phyloP scores from a whole-genome alignment of 1,140 invertebrate species.

The Orussus abietinus region DNA sequence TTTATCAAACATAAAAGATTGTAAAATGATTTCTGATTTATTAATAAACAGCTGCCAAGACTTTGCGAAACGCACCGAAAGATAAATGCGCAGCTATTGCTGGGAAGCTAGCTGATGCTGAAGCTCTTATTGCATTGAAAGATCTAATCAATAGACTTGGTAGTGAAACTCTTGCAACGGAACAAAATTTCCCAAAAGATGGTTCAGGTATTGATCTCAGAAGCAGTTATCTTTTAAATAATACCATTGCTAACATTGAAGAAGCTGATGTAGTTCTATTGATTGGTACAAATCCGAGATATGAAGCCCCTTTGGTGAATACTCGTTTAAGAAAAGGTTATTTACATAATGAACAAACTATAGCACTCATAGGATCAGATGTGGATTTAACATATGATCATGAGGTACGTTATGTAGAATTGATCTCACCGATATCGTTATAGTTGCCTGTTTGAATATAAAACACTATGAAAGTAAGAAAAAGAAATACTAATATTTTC shows the following conservation, averaged over 20 bases:
- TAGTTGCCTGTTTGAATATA: constrained; percentile 6
- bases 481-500: constrained; percentile 1
- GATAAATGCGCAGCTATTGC: constrained; percentile 77
- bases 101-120: constrained; percentile 88
- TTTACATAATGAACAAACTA: constrained; percentile 75
- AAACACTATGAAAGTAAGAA: constrained; percentile 1
- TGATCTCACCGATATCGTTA: constrained; percentile 3
- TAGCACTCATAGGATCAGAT: constrained; percentile 84
- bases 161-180: constrained; percentile 83
- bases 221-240: constrained; percentile 89
- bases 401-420: constrained; percentile 56
- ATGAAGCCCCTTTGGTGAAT: constrained; percentile 97
- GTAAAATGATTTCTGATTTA: not conserved
- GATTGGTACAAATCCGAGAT: constrained; percentile 95
- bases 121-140: constrained; percentile 88
- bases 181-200: constrained; percentile 81
- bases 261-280: constrained; percentile 90
- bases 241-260: constrained; percentile 83
- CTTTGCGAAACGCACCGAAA: constrained; percentile 55
- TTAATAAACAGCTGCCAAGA: constrained; percentile 51
- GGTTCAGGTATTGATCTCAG: constrained; percentile 86
- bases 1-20: constrained; percentile 1
- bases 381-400: constrained; percentile 94
- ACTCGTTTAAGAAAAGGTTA: constrained; percentile 91
- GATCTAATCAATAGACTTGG: constrained; percentile 89